Base-by-base conservation (phyloP, 2,113 vertebrate species). In the Centropus bengalensis region DNA sequence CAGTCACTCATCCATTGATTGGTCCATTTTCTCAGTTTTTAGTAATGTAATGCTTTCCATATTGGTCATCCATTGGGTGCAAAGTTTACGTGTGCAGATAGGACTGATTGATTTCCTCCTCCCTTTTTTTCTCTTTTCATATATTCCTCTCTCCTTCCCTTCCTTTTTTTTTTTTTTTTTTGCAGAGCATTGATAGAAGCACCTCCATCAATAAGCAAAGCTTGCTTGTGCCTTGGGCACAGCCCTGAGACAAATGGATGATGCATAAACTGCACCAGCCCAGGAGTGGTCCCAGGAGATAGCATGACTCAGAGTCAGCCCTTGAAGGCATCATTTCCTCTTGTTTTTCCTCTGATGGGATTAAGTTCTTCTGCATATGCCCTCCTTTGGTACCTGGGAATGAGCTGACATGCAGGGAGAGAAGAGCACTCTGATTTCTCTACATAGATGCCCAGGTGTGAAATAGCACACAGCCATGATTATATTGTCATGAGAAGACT, bases 241-340 rank as follows among this genome's bases (percentile, higher is more conserved):
- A 85, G 95, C 94, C 91, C 77, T 76, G 84, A 85, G 95, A 74
- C 73, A 88, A 64, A 45, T 30, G 88, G 73, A 56, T 95, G 92
- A 92, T 93, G 88, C 94, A 91, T 33, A 40, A 92, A 84, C 73
- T 91, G 84, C 77, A 89, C 66, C 94, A 92, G 77, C 86, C 66
- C 60, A 84, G 83, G 81, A 96, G 58, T 42, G 86, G 91, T 93
- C 93, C 88, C 80, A 88, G 94, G 91, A 96, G 93, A 96, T 6
- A 17, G 64, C 2, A 8, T 96, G 96, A 95, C 68, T 95, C 91
- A 96, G 85, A 97, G 79, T 60, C 88, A 90, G 1, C 55, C 91
- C 93, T 86, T 7, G 54, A 68, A 94, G 94, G 88, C 80, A 93
- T 94, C 27, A 42, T 91, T 96, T 94, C 86, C 40, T 95, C 80